Evolutionary conservation across 2,113 vertebrate species (phyloP).

Genomic region (Cyanoliseus patagonus): DNA sequence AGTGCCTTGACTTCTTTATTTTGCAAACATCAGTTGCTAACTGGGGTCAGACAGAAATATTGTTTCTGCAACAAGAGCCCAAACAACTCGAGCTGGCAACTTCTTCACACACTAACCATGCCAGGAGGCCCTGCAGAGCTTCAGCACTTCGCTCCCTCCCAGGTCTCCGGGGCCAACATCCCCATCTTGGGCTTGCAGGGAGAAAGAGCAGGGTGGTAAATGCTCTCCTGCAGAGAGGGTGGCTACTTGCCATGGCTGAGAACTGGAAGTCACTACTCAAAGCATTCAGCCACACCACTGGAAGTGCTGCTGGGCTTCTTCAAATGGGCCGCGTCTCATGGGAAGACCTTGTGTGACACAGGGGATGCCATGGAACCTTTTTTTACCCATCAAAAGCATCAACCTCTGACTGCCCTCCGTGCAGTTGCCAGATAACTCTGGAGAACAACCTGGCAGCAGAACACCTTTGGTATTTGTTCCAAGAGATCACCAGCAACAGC

Average conservation of each 20-base stretch:
- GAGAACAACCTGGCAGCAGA: background rate
- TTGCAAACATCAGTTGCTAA: conserved; percentile 72
- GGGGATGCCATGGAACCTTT: background rate
- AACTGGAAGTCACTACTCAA: background rate
- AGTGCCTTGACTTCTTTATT: conserved; percentile 70
- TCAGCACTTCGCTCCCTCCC: background rate
- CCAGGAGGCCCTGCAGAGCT: conserved; percentile 31
- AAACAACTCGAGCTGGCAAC: conserved; percentile 56
- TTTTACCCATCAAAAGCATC: background rate
- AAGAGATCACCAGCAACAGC: accelerated
- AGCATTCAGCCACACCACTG: accelerated
- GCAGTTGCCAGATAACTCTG: background rate
- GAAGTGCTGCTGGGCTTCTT: background rate
- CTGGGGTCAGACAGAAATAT: conserved; percentile 68
- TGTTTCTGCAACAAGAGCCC: conserved; percentile 65
- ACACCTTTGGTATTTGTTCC: background rate
- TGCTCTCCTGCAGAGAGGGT: background rate
- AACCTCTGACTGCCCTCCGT: background rate
- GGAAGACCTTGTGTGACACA: background rate
- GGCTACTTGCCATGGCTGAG: accelerated
- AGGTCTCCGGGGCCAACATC: accelerated
- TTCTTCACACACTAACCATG: background rate
- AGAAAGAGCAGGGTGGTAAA: background rate
- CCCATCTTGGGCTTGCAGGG: background rate
- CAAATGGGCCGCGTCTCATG: background rate